phyloP scores from a whole-genome alignment of 2,888 invertebrate genomes.

The Electrophaes corylata region DNA sequence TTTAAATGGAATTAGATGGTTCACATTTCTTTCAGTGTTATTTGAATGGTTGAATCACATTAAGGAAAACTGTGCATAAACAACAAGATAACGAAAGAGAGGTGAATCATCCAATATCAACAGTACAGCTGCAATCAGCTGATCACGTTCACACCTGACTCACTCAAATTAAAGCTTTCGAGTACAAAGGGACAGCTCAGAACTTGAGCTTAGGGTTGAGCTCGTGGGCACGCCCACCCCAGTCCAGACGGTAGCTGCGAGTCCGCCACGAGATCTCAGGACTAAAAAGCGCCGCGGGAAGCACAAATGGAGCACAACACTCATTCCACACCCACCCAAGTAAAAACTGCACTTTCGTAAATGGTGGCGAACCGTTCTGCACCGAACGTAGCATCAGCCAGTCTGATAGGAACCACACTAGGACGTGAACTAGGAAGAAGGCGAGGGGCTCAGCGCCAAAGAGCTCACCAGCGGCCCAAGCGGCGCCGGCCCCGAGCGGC shows the following conservation, averaged over 20 bases:
- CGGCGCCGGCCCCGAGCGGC: slow-evolving; percentile 94
- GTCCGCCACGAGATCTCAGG: slow-evolving; percentile 97
- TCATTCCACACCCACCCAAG: slow-evolving; percentile 98
- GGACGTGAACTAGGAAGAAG: slow-evolving; percentile 95
- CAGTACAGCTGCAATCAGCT: slow-evolving; percentile 7
- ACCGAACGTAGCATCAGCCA: slow-evolving; percentile 95
- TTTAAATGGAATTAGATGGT: slow-evolving; percentile 5
- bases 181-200: slow-evolving; percentile 63
- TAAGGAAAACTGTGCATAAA: background rate
- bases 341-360: slow-evolving; percentile 97
- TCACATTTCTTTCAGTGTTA: slow-evolving; percentile 3
- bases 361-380: slow-evolving; percentile 96
- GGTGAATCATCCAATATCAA: slow-evolving; percentile 6
- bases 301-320: slow-evolving; percentile 94
- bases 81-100: background rate
- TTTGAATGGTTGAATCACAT: background rate
- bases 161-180: slow-evolving; percentile 74
- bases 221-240: slow-evolving; percentile 98
- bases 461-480: slow-evolving; percentile 93
- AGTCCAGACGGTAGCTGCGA: slow-evolving; percentile 94
- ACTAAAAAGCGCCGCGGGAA: slow-evolving; percentile 93
- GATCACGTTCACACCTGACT: slow-evolving; percentile 34
- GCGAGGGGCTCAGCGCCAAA: slow-evolving; percentile 95
- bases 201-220: slow-evolving; percentile 90
- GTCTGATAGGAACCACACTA: slow-evolving; percentile 98